A percentile compares a stretch with the other conserved stretches of the same genome.
These are phyloP conservation scores for Amphipyra berbera DNA, from an alignment of 2,888 invertebrate genomes.

Conservation along the genomic window DNA sequence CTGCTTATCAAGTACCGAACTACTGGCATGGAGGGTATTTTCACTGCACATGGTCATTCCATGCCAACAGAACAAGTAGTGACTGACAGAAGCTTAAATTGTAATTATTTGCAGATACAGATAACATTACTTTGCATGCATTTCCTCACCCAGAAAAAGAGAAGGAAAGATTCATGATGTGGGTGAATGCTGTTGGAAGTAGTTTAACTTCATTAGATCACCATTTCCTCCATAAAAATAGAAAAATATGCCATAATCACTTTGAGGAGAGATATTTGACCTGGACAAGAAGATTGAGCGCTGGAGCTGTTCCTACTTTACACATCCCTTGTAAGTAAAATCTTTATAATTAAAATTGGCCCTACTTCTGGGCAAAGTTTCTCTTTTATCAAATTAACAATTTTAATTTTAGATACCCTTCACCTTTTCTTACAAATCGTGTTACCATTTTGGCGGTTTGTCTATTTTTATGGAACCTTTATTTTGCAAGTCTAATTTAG, in stretches of 20 bases:
- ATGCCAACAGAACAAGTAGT: no score
- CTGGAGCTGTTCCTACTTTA: not conserved
- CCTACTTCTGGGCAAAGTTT: no score
- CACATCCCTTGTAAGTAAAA: not conserved
- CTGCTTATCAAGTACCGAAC: no score
- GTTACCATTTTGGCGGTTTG: no score
- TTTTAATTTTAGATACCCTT: no score
- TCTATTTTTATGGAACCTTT: no score
- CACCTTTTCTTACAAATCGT: no score
- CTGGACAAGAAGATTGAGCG: not conserved
- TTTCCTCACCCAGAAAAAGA: not conserved
- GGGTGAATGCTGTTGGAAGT: not conserved
- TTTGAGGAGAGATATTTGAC: constrained; percentile 3
- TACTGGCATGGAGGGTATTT: no score
- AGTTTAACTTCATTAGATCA: not conserved
- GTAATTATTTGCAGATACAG: not conserved
- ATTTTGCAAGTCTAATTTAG: no score
- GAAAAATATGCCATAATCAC: not conserved
- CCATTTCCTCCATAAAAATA: not conserved
- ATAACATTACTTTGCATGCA: not conserved
- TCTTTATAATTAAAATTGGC: no score
- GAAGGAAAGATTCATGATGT: not conserved
- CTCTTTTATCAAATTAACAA: no score
- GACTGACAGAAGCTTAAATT: not conserved
- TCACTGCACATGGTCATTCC: no score